Conservation (phyloP, 1,140 invertebrate species). For the Diachasmimorpha longicaudata region DNA sequence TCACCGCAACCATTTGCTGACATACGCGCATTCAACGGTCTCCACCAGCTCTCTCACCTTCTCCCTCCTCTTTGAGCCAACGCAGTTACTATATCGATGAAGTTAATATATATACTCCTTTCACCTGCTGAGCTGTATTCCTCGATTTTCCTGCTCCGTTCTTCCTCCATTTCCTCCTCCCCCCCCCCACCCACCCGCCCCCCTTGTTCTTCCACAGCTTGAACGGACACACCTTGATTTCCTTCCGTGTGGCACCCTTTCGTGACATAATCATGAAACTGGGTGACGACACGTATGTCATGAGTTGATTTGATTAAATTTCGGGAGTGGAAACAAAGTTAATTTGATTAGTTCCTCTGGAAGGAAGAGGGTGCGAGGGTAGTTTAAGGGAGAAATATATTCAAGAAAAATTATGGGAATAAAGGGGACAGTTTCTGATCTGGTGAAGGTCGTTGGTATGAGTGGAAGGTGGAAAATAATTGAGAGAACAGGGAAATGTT, state of each 20-base stretch:
- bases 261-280: neutral
- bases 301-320: no score
- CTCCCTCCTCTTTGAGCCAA: neutral
- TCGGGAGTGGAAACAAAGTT: no score
- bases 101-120: neutral
- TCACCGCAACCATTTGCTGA: neutral
- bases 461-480: no score
- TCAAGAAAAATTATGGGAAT: no score
- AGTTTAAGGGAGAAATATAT: no score
- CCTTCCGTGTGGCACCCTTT: neutral
- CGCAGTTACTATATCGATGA: neutral
- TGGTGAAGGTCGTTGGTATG: no score
- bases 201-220: neutral
- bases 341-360: no score
- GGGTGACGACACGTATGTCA: neutral
- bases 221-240: neutral
- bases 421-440: no score
- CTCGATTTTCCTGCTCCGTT: neutral
- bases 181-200: no score
- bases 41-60: constrained; percentile 2
- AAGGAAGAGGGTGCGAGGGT: no score
- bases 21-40: neutral
- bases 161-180: neutral
- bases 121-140: neutral
- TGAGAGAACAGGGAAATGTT: no score